Percentiles rank a stretch among this genome's conserved stretches.
phyloP scores from a whole-genome alignment of 2,113 vertebrate species.

The Sorex araneus region DNA sequence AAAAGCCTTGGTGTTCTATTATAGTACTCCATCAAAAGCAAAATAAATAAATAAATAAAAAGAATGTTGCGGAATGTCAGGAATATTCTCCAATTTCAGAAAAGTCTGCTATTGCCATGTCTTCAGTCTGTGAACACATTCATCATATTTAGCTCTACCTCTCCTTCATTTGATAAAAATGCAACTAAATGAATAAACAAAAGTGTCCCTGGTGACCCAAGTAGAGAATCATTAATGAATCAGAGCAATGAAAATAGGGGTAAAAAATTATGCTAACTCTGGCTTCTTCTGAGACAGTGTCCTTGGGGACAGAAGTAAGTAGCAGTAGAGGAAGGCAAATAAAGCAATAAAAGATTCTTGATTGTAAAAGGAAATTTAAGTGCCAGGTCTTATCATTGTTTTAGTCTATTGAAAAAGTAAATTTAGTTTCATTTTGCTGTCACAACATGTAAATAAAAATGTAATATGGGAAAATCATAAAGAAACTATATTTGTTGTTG shows the following conservation, averaged over 20 bases:
- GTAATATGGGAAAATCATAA: too few species aligned
- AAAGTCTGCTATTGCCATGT: background rate
- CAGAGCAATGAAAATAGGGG: conserved; percentile 27
- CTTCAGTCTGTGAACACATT: background rate
- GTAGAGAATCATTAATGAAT: conserved; percentile 58
- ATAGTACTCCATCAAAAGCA: background rate
- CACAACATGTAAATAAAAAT: too few species aligned
- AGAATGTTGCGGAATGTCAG: background rate
- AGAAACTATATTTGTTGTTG: too few species aligned
- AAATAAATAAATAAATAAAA: background rate
- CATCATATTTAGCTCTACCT: background rate
- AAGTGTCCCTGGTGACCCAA: background rate
- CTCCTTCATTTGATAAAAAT: conserved; percentile 58
- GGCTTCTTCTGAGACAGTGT: conserved; percentile 30
- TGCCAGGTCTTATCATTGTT: too few species aligned
- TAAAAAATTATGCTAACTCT: background rate
- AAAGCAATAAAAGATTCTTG: too few species aligned
- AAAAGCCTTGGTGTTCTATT: background rate
- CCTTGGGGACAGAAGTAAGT: conserved; percentile 24
- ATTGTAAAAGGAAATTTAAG: too few species aligned
- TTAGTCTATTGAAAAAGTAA: too few species aligned
- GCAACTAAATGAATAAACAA: conserved; percentile 44
- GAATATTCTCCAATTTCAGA: background rate
- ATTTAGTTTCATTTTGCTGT: too few species aligned
- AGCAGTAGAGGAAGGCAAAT: too few species aligned